Conservation (phyloP, 35 echinoderm and acorn worm species). For the Heliocidaris tuberculata region DNA sequence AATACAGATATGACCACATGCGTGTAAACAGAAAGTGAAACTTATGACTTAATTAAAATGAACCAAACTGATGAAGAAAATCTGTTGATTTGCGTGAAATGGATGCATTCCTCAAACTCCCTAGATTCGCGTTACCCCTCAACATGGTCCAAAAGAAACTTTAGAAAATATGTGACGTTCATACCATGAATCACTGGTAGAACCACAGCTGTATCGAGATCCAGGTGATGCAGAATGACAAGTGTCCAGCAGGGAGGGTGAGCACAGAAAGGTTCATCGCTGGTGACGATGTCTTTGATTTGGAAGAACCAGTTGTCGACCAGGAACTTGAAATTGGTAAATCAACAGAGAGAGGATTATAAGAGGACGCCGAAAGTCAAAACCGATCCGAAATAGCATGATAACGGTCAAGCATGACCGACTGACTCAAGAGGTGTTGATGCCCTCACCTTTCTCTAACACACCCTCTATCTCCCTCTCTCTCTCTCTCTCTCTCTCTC, state of each 20-base stretch:
- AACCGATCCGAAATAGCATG: neutral
- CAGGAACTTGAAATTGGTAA: neutral
- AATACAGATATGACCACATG: neutral
- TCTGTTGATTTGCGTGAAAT: neutral
- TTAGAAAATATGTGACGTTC: neutral
- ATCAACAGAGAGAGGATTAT: neutral
- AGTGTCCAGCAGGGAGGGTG: neutral
- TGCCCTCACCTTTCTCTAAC: neutral
- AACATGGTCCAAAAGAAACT: neutral
- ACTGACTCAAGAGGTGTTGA: neutral
- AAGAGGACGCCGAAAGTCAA: neutral
- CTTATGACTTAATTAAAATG: neutral
- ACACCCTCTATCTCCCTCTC: neutral
- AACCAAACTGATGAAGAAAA: neutral
- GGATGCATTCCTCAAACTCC: neutral
- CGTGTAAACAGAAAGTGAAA: neutral
- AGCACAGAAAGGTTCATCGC: neutral
- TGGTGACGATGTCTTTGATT: neutral
- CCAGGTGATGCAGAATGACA: neutral
- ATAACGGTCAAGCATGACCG: slow-evolving; percentile 15
- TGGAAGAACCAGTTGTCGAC: neutral
- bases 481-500: neutral
- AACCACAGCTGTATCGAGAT: neutral
- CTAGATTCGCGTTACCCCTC: neutral
- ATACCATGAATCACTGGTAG: neutral